Evolutionary conservation across 2,888 invertebrate species (phyloP), one percentile per base, ranked within the genome.

Genomic region (Ecliptopera silaceata): DNA sequence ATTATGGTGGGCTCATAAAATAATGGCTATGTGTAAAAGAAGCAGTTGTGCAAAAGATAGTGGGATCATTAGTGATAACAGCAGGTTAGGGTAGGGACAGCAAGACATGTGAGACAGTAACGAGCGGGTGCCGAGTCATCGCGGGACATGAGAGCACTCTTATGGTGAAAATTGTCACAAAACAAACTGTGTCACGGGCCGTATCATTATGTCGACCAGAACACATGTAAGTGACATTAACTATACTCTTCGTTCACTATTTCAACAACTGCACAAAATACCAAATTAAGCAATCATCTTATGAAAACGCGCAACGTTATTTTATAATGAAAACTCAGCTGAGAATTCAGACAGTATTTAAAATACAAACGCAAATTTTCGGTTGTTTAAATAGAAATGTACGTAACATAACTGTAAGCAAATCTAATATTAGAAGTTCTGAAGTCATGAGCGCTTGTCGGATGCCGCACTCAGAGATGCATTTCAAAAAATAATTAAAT

Each of bases 111-210:
- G 82, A 81, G 84, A 86, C 86, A 83, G 84, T 90, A 91, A 91
- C 90, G 87, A 91, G 90, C 84, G 80, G 78, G 77, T 79, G 80
- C 79, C 79, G 74, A 82, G 79, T 86, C 89, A 86, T 85, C 83
- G 84, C 76, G 76, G 80, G 78, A 74, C 71, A 76, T 70, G 74
- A 83, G 83, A 86, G 83, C 82, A 84, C 89, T 85, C 86, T 87
- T 76, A 75, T 67, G 69, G 77, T 79, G 76, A 82, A 85, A 86
- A 86, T 85, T 88, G 88, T 83, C 84, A 87, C 83, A 79, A 77
- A 79, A 77, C 81, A 84, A 88, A 86, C 72, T 86, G 75, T 88
- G 86, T 86, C 87, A 87, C 82, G 78, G 75, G 72, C 70, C 70
- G 70, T 75, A 80, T 86, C 84, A 86, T 88, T 88, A 88, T 81